Percentiles rank a stretch among this genome's conserved stretches.
These are phyloP conservation scores for Pseudorasbora parva DNA, from an alignment of 2,113 vertebrate species.

Conservation along the genomic window DNA sequence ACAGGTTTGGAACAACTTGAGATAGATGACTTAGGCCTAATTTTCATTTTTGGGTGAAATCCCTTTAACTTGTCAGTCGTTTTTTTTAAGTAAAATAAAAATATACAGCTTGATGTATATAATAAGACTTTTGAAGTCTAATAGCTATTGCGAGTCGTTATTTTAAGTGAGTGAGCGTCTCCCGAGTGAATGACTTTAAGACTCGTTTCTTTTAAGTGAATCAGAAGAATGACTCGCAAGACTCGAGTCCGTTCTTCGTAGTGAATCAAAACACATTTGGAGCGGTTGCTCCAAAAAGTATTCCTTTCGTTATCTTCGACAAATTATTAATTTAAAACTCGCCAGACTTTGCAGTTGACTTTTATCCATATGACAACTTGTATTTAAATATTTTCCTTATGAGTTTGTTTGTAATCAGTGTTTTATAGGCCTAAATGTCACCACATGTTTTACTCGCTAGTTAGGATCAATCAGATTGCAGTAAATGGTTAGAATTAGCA, in stretches of 20 bases:
- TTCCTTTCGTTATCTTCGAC: background rate
- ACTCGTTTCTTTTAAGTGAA: background rate
- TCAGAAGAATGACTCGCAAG: background rate
- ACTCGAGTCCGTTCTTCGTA: background rate
- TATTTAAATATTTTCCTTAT: background rate
- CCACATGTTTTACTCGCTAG: background rate
- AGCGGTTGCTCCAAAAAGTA: background rate
- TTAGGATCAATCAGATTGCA: background rate
- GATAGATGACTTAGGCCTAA: too few relatives aligned
- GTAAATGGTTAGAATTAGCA: background rate
- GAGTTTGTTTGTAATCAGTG: background rate
- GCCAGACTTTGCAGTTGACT: background rate
- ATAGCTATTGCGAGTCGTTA: background rate
- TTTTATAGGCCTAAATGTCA: background rate
- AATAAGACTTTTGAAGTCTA: background rate
- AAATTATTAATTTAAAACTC: background rate
- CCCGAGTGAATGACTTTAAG: background rate
- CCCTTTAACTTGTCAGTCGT: background rate
- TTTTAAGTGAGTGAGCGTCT: background rate
- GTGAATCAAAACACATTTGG: background rate
- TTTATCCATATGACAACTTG: background rate
- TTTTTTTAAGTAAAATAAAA: background rate
- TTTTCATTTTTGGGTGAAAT: too few relatives aligned
- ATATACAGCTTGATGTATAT: background rate
- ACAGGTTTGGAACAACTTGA: too few relatives aligned